Percentiles rank a stretch among this genome's conserved stretches.
These are phyloP conservation scores for Pachyrhynchus sulphureomaculatus DNA, from an alignment of 1,140 invertebrate genomes.

Conservation along the genomic window DNA sequence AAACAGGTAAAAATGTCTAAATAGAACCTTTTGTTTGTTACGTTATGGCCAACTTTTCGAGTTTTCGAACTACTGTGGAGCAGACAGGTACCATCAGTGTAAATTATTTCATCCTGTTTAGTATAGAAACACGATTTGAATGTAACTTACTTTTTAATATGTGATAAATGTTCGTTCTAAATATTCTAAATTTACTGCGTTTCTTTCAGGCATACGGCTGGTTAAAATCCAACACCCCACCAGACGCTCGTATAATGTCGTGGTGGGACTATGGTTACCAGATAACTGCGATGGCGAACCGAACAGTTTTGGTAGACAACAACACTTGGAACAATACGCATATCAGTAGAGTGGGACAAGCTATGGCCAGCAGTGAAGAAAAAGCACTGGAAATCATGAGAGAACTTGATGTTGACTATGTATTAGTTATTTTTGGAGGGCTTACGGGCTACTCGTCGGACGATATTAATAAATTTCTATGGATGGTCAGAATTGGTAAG, in stretches of 20 bases:
- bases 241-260: conserved; percentile 95
- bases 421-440: conserved; percentile 97
- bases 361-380: conserved; percentile 95
- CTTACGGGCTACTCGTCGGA: conserved; percentile 98
- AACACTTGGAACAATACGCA: conserved; percentile 99
- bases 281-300: conserved; percentile 98
- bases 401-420: conserved; percentile 96
- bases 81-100: too few relatives aligned
- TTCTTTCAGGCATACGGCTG: conserved; percentile 98
- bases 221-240: conserved; percentile 95
- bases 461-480: conserved; percentile 98
- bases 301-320: conserved; percentile 98
- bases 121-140: too few relatives aligned
- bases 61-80: too few relatives aligned
- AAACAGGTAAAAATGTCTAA: too few relatives aligned
- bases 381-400: conserved; percentile 97
- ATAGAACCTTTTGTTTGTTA: too few relatives aligned
- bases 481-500: conserved; percentile 96
- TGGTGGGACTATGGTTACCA: conserved; percentile 99
- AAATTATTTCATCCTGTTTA: too few relatives aligned
- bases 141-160: too few relatives aligned
- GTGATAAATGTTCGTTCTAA: too few relatives aligned
- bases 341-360: conserved; percentile 90
- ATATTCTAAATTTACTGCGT: conserved; percentile 87
- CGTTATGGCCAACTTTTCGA: too few relatives aligned